These are phyloP conservation scores for Tholera decimalis DNA, from an alignment of 2,888 invertebrate genomes.

Conservation along the genomic window DNA sequence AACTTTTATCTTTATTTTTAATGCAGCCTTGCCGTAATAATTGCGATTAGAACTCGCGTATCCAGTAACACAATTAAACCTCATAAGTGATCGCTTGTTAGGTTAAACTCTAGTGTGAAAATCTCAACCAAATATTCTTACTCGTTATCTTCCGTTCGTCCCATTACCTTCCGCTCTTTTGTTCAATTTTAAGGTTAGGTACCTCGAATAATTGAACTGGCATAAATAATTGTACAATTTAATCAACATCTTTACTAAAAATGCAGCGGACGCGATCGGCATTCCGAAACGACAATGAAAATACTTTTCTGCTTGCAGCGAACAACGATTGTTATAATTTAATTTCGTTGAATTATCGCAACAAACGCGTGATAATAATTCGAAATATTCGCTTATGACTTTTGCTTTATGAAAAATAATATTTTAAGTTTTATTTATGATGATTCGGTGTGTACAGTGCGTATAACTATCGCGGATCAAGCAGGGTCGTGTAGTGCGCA, in stretches of 20 bases:
- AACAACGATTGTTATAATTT: slow-evolving; percentile 27
- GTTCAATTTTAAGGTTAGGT: slow-evolving; percentile 55
- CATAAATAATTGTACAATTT: slow-evolving; percentile 53
- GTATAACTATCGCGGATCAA: slow-evolving; percentile 48
- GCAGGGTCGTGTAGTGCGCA: slow-evolving; percentile 60
- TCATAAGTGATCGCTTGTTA: slow-evolving; percentile 59
- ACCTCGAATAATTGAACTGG: slow-evolving; percentile 46
- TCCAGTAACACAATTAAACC: slow-evolving; percentile 55
- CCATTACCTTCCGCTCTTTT: slow-evolving; percentile 58
- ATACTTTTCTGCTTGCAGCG: slow-evolving; percentile 31
- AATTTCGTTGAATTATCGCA: slow-evolving; percentile 28
- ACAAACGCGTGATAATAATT: slow-evolving; percentile 24
- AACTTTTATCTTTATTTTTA: slow-evolving; percentile 9
- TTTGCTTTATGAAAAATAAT: slow-evolving; percentile 3
- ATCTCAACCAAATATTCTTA: slow-evolving; percentile 41
- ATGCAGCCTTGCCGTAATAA: slow-evolving; percentile 44
- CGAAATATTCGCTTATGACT: slow-evolving; percentile 11
- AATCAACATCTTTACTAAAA: slow-evolving; percentile 57
- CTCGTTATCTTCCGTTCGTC: slow-evolving; percentile 45
- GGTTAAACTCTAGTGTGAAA: slow-evolving; percentile 44
- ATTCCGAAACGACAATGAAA: slow-evolving; percentile 30
- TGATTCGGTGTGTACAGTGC: slow-evolving; percentile 28
- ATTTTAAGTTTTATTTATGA: slow-evolving; percentile 21
- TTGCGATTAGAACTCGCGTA: slow-evolving; percentile 37
- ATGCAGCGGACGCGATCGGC: slow-evolving; percentile 34